Evolutionary conservation across 2,888 invertebrate genomes (phyloP), one percentile per base, ranked within the genome.

Genomic region (Crematogaster levior): DNA sequence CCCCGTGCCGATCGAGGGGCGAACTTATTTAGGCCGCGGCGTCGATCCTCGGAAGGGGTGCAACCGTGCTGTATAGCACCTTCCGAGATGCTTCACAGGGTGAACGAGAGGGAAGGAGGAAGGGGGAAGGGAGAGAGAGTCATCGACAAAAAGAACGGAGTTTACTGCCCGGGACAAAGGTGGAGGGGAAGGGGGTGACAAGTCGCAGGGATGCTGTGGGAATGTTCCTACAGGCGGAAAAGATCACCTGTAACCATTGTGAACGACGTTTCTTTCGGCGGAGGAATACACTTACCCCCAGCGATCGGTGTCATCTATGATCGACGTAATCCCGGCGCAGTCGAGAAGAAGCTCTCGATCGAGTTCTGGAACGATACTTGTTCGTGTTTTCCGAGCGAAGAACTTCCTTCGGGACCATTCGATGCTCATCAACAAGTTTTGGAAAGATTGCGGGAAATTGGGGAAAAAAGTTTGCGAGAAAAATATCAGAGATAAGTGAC

Each of bases 211-310:
- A 93, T 92, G 93, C 93, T 94, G 93, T 92, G 93, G 92, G 93
- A 93, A 94, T 91, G 88, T 94, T 93, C 93, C 93, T 93, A 93
- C 93, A 86, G 89, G 58, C 66, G 61, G 85, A 85, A 84, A 84
- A 90, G 93, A 93, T 93, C 93, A 93, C 93, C 93, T 93, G 93
- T 93, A 92, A 90, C 92, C 88, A 89, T 90, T 91, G 85, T 88
- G 84, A 74, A 80, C 70, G 81, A 80, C 82, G 83, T 84, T 81
- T 83, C 70, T 68, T 81, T 21, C 56, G 43, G 66, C 70, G 63
- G 61, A 72, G 82, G 37, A 83, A 66, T 34, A 56, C 80, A 60
- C 73, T 81, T 86, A 86, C 89, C 90, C 86, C 90, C 90, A 85
- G 86, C 86, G 89, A 91, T 88, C 82, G 85, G 85, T 85, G 84